phyloP scores from a whole-genome alignment of 1,140 invertebrate genomes.

The Drosophila sp. region DNA sequence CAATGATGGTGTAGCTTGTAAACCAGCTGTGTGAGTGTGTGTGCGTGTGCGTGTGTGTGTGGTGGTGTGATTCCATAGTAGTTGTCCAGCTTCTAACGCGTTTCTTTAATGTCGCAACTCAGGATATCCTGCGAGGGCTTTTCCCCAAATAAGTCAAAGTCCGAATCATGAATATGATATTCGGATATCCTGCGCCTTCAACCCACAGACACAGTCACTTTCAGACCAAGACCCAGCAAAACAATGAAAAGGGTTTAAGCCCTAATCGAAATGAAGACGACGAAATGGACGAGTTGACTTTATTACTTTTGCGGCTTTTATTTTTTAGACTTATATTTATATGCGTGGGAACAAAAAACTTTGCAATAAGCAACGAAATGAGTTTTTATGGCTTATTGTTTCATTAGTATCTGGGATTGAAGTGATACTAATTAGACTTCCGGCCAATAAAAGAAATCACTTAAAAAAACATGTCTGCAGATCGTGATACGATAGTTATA shows the following conservation, averaged over 20 bases:
- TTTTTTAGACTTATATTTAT: background rate
- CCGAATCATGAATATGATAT: constrained; percentile 22
- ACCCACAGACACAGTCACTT: too few species aligned
- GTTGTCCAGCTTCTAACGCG: constrained; percentile 44
- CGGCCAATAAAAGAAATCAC: background rate
- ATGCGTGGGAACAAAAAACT: background rate
- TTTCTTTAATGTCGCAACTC: constrained; percentile 53
- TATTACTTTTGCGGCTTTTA: background rate
- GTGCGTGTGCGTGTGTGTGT: constrained; percentile 23
- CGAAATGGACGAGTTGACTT: constrained; percentile 2
- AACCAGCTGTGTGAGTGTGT: constrained; percentile 43
- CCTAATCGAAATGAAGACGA: constrained; percentile 26
- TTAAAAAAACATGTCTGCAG: background rate
- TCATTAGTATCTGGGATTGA: background rate
- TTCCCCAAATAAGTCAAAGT: constrained; percentile 14
- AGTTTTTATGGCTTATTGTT: constrained; percentile 5
- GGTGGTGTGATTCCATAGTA: constrained; percentile 1
- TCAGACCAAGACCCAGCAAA: background rate
- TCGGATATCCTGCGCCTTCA: constrained; percentile 12
- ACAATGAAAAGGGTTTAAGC: constrained; percentile 12
- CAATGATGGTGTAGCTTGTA: constrained; percentile 41
- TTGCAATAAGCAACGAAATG: constrained; percentile 5
- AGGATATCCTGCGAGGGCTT: constrained; percentile 26
- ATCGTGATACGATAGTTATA: too few species aligned
- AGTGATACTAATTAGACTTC: constrained; percentile 11